Base-by-base conservation (phyloP, 2,113 vertebrate species). In the Pimephales promelas region DNA sequence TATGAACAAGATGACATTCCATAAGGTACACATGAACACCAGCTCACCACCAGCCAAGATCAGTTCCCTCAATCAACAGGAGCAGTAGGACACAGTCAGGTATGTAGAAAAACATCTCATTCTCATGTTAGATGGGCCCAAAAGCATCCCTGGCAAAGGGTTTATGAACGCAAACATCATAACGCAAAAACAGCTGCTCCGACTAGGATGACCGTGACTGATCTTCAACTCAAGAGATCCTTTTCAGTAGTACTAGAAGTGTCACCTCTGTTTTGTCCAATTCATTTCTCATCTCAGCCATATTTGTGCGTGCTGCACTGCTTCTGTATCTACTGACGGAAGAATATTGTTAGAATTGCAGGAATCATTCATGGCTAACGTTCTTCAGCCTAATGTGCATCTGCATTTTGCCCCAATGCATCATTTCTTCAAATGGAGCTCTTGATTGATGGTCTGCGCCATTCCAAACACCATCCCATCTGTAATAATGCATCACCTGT, bases 171-270 rank as follows among this genome's bases (percentile, higher is more conserved):
- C 59, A 84, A 76, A 81, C 82, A 78, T 86, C 49, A 70, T 18
- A 24, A 81, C 80, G 81, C 68, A 83, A 86, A 83, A 86, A 83
- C 61, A 59, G 71, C 68, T 81, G 45, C 79, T 77, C 61, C 34
- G 57, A 81, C 77, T 81, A 57, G 28, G 36, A 66, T 11, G 43
- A 57, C 62, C 74, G 5, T 61, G 77, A 79, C 78, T 86, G 76
- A 72, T 68, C 18, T 56, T 47, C 36, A 68, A 45, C 79, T 81
- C 36, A 9, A n/a, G 77, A 86, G 59, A 86, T 86, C 49, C 62
- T 76, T 83, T 79, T 66, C 14, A 78, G 56, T 45, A 78, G 56
- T 45, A 78, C 34, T n/a, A 86, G 66, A 79, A 74, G 79, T 83
- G 66, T 72, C 45, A 59, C 70, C 66, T 36, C 64, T 79, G 13